phyloP scores from a whole-genome alignment of 2,797 vertebrate genomes.

The Odontamblyopus rebecca region DNA sequence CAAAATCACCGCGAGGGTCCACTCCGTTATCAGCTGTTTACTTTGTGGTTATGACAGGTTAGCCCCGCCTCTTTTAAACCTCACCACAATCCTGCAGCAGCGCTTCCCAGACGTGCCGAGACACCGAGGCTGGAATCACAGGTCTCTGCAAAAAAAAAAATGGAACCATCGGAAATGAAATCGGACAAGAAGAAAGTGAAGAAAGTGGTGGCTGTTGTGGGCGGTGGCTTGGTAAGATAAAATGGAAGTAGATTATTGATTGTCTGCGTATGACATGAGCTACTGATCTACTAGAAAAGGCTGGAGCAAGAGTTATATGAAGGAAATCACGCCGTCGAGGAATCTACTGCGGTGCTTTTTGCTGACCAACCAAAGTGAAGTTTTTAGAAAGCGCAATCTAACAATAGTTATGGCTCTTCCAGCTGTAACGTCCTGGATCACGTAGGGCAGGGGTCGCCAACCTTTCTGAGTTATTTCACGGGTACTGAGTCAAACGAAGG shows the following conservation, averaged over 20 bases:
- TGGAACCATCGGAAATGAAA: constrained; percentile 41
- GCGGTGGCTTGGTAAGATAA: constrained; percentile 80
- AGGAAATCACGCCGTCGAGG: too few species aligned
- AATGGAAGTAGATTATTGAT: constrained; percentile 38
- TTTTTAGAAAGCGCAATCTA: too few species aligned
- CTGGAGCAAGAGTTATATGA: too few species aligned
- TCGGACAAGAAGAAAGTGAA: constrained; percentile 60
- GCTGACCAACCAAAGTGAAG: too few species aligned
- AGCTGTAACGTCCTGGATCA: too few species aligned
- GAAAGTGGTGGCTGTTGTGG: constrained; percentile 75
- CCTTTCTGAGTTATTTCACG: too few species aligned
- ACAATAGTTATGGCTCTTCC: too few species aligned
- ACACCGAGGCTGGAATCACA: constrained; percentile 9
- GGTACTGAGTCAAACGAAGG: too few species aligned
- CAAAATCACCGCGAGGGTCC: not conserved
- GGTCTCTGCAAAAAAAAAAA: constrained; percentile 10
- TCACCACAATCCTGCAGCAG: not conserved
- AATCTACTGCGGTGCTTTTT: too few species aligned
- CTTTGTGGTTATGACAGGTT: constrained; percentile 23
- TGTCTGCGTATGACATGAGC: not conserved
- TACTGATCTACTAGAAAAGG: not conserved
- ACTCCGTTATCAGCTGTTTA: constrained; percentile 34
- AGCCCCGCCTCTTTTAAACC: constrained; percentile 50
- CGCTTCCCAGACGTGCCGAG: not conserved
- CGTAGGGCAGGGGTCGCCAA: too few species aligned